These are phyloP conservation scores for Nesogale talazaci DNA, from an alignment of 2,113 vertebrate species.

Conservation along the genomic window DNA sequence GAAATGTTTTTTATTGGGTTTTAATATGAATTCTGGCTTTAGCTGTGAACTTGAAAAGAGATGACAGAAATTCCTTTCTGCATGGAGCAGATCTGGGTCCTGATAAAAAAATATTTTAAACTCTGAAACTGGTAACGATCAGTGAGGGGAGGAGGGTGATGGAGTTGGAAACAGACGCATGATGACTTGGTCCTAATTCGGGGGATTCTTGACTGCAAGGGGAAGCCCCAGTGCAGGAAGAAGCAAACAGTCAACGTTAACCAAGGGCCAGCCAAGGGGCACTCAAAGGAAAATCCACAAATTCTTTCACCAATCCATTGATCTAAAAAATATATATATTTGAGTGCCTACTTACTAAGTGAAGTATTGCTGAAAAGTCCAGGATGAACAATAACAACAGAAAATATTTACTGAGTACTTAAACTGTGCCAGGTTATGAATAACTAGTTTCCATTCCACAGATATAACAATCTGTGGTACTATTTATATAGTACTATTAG, in stretches of 20 bases:
- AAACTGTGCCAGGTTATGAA: not conserved
- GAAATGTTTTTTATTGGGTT: constrained; percentile 36
- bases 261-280: not conserved
- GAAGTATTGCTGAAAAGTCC: not conserved
- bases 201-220: not conserved
- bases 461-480: not conserved
- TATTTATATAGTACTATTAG: not conserved
- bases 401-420: constrained; percentile 1
- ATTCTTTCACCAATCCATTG: not conserved
- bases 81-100: constrained; percentile 48
- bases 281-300: not conserved
- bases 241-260: not conserved
- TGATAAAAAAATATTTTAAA: constrained; percentile 60
- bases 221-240: not conserved
- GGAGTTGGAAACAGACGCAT: constrained; percentile 32
- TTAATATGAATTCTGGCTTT: constrained; percentile 59
- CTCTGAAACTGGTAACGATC: constrained; percentile 45
- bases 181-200: not conserved
- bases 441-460: not conserved
- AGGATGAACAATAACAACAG: constrained; percentile 31
- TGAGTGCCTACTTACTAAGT: not conserved
- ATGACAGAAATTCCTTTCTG: constrained; percentile 54
- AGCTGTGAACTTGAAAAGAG: constrained; percentile 58
- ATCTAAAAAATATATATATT: not conserved
- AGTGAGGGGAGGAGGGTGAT: no score